phyloP scores from a whole-genome alignment of 30 jellyfish, hydroid and myxozoan species.

The Turritopsis rubra region DNA sequence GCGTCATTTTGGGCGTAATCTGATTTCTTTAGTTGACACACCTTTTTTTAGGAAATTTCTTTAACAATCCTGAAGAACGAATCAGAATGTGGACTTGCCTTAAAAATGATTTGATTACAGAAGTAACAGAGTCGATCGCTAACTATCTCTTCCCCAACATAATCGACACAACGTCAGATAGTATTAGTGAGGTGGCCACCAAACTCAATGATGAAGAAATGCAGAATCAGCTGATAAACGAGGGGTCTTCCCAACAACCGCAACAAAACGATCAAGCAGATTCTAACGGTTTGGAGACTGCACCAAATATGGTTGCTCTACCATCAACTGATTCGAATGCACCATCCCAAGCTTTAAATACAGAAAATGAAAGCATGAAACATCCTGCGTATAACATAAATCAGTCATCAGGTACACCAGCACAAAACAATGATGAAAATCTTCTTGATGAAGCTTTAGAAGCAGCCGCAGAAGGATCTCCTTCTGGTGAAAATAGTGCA shows the following conservation, averaged over 20 bases:
- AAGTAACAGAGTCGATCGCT: slow-evolving; percentile 86
- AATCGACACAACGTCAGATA: slow-evolving; percentile 86
- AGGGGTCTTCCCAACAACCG: slow-evolving; percentile 4
- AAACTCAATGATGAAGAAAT: slow-evolving; percentile 18
- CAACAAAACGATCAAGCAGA: neutral
- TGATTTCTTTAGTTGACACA: no score
- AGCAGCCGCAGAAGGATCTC: neutral
- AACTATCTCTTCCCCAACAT: slow-evolving; percentile 93
- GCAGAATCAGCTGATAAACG: neutral
- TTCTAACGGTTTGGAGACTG: neutral
- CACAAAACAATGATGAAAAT: neutral
- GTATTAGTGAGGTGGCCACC: slow-evolving; percentile 67
- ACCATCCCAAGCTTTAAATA: neutral
- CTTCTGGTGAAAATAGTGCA: neutral
- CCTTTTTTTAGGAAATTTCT: slow-evolving; percentile 57
- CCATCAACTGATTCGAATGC: neutral
- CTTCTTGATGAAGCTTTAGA: neutral
- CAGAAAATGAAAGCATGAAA: neutral
- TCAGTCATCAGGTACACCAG: neutral
- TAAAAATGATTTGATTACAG: slow-evolving; percentile 89
- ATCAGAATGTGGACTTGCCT: slow-evolving; percentile 86
- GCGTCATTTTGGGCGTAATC: no score
- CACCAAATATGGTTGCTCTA: neutral
- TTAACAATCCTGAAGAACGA: slow-evolving; percentile 44
- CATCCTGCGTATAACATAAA: neutral